These are phyloP conservation scores for Menidia menidia DNA, from an alignment of 2,797 vertebrate genomes.

Conservation along the genomic window DNA sequence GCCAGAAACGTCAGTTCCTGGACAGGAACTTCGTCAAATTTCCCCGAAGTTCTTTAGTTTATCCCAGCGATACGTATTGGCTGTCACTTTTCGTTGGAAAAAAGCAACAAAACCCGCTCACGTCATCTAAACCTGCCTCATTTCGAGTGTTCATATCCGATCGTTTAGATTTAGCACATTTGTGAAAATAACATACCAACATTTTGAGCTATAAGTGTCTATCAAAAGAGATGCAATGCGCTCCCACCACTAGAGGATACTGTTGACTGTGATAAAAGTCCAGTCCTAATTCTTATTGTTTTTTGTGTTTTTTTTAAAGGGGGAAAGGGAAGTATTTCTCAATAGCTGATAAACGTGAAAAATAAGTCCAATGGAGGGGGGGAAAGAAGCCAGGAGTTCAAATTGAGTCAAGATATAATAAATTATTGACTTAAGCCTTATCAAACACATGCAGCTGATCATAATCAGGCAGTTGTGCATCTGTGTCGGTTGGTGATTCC, in stretches of 20 bases:
- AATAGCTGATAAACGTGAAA: constrained; percentile 10
- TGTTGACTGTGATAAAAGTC: constrained; percentile 65
- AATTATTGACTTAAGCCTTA: not conserved
- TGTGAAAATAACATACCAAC: constrained; percentile 18
- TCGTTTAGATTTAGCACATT: not conserved
- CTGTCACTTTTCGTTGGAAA: constrained; percentile 19
- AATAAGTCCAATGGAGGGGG: not conserved
- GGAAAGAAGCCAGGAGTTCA: not conserved
- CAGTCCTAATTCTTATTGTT: not conserved
- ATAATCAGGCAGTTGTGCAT: not conserved
- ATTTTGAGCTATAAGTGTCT: constrained; percentile 12
- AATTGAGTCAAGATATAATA: not conserved
- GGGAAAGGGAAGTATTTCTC: constrained; percentile 8
- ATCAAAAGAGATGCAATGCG: constrained; percentile 15
- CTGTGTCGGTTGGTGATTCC: not conserved
- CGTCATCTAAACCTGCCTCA: too few relatives aligned
- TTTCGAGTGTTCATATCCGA: not conserved
- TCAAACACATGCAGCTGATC: not conserved
- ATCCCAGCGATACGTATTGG: not conserved
- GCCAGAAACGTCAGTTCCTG: not conserved
- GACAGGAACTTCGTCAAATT: constrained; percentile 16
- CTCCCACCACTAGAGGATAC: constrained; percentile 76
- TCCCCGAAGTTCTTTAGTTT: not conserved
- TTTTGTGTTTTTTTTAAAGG: not conserved
- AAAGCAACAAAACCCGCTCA: not conserved